phyloP scores from a whole-genome alignment of 2,797 vertebrate species.

The Poecilia picta region DNA sequence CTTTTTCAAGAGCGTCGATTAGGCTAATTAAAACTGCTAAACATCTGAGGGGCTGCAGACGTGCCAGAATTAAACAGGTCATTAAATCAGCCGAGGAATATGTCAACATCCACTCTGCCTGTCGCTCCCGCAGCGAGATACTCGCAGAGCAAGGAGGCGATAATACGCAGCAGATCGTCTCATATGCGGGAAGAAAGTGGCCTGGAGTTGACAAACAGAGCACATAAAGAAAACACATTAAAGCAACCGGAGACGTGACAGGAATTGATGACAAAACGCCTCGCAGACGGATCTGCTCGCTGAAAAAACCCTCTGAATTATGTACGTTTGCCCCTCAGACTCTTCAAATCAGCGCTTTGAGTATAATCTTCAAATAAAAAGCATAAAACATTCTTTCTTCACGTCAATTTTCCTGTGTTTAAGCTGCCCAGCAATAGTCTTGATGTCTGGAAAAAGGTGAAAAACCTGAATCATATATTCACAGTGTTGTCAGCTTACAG shows the following conservation, averaged over 20 bases:
- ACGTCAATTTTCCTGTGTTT: no score
- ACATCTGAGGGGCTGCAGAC: constrained; percentile 75
- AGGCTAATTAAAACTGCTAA: constrained; percentile 83
- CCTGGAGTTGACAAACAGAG: constrained; percentile 14
- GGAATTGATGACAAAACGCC: not conserved
- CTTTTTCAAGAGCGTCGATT: constrained; percentile 80
- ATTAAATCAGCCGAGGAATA: constrained; percentile 79
- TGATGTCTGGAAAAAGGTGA: not conserved
- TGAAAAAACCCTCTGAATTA: not conserved
- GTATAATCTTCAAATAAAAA: not conserved
- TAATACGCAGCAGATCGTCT: not conserved
- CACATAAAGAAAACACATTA: constrained; percentile 1
- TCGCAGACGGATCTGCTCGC: not conserved
- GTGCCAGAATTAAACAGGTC: constrained; percentile 78
- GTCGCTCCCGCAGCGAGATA: constrained; percentile 45
- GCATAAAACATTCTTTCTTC: not conserved
- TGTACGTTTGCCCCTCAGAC: not conserved
- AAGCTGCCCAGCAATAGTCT: not conserved
- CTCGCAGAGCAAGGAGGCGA: constrained; percentile 35
- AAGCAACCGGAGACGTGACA: not conserved
- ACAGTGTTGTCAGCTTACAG: not conserved
- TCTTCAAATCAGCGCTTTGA: not conserved
- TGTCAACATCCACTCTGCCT: constrained; percentile 72
- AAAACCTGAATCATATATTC: not conserved
- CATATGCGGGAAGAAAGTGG: not conserved